A percentile compares a stretch with the other conserved stretches of the same genome.
phyloP scores from a whole-genome alignment of 2,113 vertebrate genomes.

The Glaucomys volans region DNA sequence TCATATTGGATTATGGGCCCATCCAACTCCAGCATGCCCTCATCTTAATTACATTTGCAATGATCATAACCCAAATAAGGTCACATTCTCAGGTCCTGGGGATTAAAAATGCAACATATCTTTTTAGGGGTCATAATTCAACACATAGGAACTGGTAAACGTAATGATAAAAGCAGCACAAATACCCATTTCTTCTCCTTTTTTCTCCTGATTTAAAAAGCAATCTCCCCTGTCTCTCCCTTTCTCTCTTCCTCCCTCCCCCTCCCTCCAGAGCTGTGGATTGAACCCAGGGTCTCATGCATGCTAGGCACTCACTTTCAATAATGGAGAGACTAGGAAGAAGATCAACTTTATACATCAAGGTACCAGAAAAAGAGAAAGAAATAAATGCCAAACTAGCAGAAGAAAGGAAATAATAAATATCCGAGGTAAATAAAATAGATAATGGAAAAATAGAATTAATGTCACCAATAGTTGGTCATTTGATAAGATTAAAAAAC shows the following conservation, averaged over 20 bases:
- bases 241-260: neutral
- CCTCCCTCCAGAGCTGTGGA: neutral
- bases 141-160: slow-evolving; percentile 32
- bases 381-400: neutral
- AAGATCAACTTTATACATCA: neutral
- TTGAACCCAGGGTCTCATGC: neutral
- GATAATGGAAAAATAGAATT: neutral
- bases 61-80: neutral
- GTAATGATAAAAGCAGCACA: neutral
- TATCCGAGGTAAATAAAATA: neutral
- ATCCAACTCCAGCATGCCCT: neutral
- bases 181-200: neutral
- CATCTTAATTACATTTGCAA: neutral
- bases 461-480: neutral
- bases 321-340: neutral
- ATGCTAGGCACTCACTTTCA: neutral
- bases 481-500: neutral
- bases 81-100: neutral
- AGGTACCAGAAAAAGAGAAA: neutral
- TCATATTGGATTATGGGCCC: neutral
- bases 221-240: neutral
- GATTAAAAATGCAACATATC: neutral
- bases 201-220: neutral
- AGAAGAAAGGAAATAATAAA: slow-evolving; percentile 8
- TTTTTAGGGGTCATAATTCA: neutral